phyloP scores from a whole-genome alignment of 2,113 vertebrate species.

The Tachycineta bicolor region DNA sequence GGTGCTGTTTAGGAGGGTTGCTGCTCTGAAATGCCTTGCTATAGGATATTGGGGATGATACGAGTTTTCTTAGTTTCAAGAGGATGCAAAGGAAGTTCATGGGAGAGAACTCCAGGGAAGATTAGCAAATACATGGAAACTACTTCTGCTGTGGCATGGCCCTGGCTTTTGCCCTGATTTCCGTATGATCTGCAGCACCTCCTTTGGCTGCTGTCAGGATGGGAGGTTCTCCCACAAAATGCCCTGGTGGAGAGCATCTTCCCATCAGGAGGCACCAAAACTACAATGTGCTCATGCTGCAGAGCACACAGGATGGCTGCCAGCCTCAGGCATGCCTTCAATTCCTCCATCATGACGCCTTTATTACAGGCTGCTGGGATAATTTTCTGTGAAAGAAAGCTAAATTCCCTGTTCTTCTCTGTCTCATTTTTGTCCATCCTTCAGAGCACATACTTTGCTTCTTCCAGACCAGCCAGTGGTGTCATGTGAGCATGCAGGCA shows the following conservation, averaged over 20 bases:
- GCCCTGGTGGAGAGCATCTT: background rate
- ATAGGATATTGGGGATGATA: background rate
- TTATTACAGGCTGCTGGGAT: background rate
- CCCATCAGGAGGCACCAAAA: accelerated
- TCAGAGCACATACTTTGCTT: background rate
- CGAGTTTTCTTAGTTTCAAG: background rate
- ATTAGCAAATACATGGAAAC: background rate
- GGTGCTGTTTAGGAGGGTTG: background rate
- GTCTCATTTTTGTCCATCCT: background rate
- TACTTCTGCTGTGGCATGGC: background rate
- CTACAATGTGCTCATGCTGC: accelerated
- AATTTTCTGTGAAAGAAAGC: background rate
- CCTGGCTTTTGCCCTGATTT: background rate
- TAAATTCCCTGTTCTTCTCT: background rate
- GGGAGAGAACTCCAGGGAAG: background rate
- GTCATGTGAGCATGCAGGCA: background rate
- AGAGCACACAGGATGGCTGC: background rate
- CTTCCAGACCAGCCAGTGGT: accelerated
- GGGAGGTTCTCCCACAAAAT: background rate
- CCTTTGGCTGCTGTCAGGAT: background rate
- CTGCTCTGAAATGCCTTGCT: background rate
- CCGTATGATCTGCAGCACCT: background rate
- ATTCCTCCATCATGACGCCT: background rate
- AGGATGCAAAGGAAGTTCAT: background rate
- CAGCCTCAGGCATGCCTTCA: background rate